phyloP scores from a whole-genome alignment of 37 sponge, comb jelly and placozoan species.

The Eunapius fragilis region DNA sequence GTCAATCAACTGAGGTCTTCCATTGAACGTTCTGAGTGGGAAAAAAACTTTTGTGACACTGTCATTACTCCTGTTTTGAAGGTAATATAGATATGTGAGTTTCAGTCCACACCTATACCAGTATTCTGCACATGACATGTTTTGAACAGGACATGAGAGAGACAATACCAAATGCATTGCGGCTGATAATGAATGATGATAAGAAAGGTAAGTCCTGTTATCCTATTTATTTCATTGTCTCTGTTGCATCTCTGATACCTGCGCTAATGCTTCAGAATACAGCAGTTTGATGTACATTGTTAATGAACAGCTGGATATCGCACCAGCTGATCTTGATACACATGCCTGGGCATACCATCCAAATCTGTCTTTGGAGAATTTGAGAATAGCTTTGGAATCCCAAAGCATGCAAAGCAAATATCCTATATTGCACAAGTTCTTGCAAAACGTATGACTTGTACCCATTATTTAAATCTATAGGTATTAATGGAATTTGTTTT shows the following conservation, averaged over 20 bases:
- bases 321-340: not conserved
- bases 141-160: not conserved
- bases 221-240: too few species aligned
- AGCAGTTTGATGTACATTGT: constrained; percentile 15
- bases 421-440: constrained; percentile 26
- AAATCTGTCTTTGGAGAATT: constrained; percentile 19
- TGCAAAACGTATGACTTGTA: constrained; percentile 11
- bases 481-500: too few species aligned
- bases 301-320: constrained; percentile 7
- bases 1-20: not conserved
- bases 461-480: too few species aligned
- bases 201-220: too few species aligned
- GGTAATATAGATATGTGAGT: not conserved
- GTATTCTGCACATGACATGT: too few species aligned
- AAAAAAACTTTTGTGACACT: not conserved
- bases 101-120: too few species aligned
- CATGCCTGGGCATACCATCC: constrained; percentile 39
- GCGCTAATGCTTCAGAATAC: constrained; percentile 1
- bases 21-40: not conserved
- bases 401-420: constrained; percentile 5
- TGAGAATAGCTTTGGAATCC: constrained; percentile 6
- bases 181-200: not conserved
- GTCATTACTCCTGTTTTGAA: not conserved
- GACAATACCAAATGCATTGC: not conserved
- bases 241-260: too few species aligned